Evolutionary conservation across 2,888 invertebrate genomes (phyloP), one percentile per base, ranked within the genome.

Genomic region (Drosophila recens): DNA sequence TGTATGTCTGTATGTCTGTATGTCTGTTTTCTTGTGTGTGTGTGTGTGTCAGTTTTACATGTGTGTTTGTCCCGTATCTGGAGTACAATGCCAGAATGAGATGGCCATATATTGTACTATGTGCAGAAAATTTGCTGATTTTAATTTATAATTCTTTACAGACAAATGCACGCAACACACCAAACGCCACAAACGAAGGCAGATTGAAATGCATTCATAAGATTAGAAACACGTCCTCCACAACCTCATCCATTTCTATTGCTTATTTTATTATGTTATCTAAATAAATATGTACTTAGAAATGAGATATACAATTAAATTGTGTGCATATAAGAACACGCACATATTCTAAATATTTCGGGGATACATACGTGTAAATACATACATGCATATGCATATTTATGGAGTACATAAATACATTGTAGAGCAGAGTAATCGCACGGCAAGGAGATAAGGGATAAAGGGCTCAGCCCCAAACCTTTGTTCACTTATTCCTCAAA

Each of bases 141-240:
- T 56, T 66, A 66, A 58, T 68, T 68, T 66, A 46, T 38, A 66
- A 68, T 64, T 68, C 66, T 53, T 53, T 15, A 53, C 57, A 62
- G 20, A 20, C 52, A 65, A 46, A 49, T 51, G 59, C 51, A 51
- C 58, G 58, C 48, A 58, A 27, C 38, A 53, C 34, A 46, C 58
- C 46, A 54, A 30, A 30, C 23, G 58, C 58, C 46, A 54, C 40
- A 30, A 33, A 15, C 11, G 11, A 49, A 52, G 52, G 8, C 33
- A 23, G 23, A 61, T 61, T 53, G 42, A 43, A 53, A 53, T 13
- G 36, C 15, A 64, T 36, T 57, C 36, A 45, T 23, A 56, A 45
- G 43, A 56, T 43, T 33, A 43, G 10, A 33, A 43, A n/a, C 33
- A 33, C 9, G n/a, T 27, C 3, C n/a, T 15, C 59, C 40, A 59